Evolutionary conservation across 2,113 vertebrate species (phyloP), one percentile per base, ranked within the genome.

Genomic region (Phaethon lepturus): DNA sequence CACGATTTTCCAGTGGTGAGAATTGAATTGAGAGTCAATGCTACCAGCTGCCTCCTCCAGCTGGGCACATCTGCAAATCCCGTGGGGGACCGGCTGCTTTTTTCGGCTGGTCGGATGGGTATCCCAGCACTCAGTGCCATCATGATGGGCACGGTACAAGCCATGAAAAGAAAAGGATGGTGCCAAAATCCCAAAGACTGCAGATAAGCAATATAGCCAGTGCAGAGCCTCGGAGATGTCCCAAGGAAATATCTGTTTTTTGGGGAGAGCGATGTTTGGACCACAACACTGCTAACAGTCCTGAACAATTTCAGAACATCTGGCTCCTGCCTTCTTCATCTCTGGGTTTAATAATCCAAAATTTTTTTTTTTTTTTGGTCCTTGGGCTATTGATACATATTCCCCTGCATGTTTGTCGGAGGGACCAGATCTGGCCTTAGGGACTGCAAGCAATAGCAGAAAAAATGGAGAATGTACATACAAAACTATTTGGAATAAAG

Each of bases 251-350:
- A 10, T 4, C 7, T 10, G 0, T 7, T 42, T 72, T 55, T 2
- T 0, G 24, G 19, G 13, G 25, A 88, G 28, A 62, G 18, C 4
- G 12, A 28, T 28, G 2, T 64, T 53, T 64, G 71, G 38, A 55
- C 10, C 53, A 13, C 0, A 0, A 25, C 31, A 40, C 26, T 24
- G 7, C 44, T 18, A 22, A 64, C 26, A 45, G 20, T 45, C 45
- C 35, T 58, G 67, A 72, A 25, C 3, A 22, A 53, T 44, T 67
- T 69, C 29, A 56, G 17, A 35, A 52, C 28, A 18, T 47, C 14
- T 77, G 55, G 3, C 25, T 90, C 25, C n/a, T 3, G 1, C 35
- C 23, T 47, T 3, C 1, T 28, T 10, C 28, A 56, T n/a, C 58
- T 74, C 29, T 38, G 42, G 17, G 10, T 55, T 75, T 75, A 81